Percentiles rank a stretch among this genome's conserved stretches.
Conservation (phyloP, 2,113 vertebrate genomes). For the Sorex fumeus region DNA sequence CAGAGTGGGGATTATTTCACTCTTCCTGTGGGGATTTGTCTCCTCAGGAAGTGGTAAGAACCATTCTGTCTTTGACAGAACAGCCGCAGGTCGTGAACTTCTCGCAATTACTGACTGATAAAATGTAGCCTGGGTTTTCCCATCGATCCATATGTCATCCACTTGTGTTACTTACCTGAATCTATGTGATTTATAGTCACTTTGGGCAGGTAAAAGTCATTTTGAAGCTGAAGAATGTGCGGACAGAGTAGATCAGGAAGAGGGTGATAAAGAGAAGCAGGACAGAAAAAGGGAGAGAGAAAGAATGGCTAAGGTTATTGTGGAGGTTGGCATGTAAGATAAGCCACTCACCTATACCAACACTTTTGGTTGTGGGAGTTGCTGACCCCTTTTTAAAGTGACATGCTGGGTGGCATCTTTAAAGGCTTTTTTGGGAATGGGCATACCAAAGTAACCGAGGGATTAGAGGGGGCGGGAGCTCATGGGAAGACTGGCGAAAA, state of each 20-base stretch:
- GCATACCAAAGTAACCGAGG: no score
- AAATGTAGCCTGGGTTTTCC: not conserved
- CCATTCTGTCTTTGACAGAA: not conserved
- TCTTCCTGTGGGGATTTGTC: not conserved
- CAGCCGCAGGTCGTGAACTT: not conserved
- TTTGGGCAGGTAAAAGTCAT: not conserved
- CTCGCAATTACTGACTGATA: not conserved
- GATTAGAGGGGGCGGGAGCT: no score
- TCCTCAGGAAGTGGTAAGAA: not conserved
- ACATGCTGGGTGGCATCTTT: no score
- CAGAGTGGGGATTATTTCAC: not conserved
- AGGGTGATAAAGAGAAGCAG: not conserved
- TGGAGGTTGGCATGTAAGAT: no score
- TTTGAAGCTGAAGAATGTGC: not conserved
- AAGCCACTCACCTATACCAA: no score
- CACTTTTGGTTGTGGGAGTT: no score
- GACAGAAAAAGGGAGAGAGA: not conserved
- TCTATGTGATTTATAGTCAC: not conserved
- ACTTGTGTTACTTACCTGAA: not conserved
- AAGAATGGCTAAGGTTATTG: not conserved
- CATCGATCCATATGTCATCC: not conserved
- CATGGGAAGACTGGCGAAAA: no score
- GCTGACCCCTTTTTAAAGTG: no score
- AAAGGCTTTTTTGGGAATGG: no score
- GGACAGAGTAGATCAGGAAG: not conserved